These are phyloP conservation scores for Rhinoraja longicauda DNA, from an alignment of 2,797 vertebrate genomes.

Conservation along the genomic window DNA sequence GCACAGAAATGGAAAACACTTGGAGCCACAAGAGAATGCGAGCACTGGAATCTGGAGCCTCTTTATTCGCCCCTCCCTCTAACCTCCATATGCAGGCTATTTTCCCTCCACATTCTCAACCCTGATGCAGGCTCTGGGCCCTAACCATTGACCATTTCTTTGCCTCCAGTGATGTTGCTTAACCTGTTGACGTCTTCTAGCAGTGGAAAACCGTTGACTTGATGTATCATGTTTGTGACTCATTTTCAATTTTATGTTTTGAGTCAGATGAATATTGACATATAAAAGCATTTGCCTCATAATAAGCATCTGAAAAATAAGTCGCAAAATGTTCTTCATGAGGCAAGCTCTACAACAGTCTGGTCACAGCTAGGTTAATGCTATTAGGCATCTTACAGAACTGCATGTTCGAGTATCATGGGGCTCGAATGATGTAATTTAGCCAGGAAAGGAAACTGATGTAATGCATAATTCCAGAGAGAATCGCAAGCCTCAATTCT, in stretches of 20 bases:
- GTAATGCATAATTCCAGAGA: slow-evolving; percentile 27
- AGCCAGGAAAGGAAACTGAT: slow-evolving; percentile 34
- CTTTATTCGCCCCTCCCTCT: too few species aligned
- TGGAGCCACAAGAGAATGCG: too few species aligned
- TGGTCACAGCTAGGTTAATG: slow-evolving; percentile 31
- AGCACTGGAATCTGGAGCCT: too few species aligned
- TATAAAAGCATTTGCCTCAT: background rate
- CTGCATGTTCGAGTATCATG: slow-evolving; percentile 27
- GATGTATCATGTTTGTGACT: background rate
- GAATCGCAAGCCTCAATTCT: slow-evolving; percentile 22
- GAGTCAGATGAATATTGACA: background rate
- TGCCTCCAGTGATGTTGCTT: too few species aligned
- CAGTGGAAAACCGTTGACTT: background rate
- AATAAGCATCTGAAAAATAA: background rate
- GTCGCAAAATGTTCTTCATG: background rate
- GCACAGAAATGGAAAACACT: background rate
- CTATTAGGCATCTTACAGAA: slow-evolving; percentile 35
- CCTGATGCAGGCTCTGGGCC: too few species aligned
- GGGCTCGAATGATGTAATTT: slow-evolving; percentile 36
- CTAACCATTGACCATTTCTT: too few species aligned
- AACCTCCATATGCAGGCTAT: too few species aligned
- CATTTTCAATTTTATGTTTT: background rate
- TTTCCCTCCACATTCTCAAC: too few species aligned
- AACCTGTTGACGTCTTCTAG: too few species aligned
- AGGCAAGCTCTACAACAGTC: background rate